Base-by-base conservation (phyloP, 2,888 invertebrate genomes). In the Alsophila aescularia region DNA sequence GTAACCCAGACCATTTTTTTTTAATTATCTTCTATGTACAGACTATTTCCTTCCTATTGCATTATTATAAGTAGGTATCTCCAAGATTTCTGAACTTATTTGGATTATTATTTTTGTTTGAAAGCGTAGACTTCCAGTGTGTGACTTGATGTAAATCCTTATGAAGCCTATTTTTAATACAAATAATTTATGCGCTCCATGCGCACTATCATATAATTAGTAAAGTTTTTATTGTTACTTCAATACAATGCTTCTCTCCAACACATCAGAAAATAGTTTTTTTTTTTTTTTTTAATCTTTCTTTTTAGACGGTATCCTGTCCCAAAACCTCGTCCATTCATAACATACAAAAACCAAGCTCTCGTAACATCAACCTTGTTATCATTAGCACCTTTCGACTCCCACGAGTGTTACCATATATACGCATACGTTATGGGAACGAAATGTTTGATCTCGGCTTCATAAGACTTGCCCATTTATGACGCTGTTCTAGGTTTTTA, bases 381-480 rank as follows among this genome's bases (percentile, higher is more conserved):
- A 83, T 81, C 77, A 84, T 90, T 90, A 90, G 75, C 89, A 88
- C 89, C 86, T 90, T 75, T 47, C 60, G 69, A 78, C 85, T 89
- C 90, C 88, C 90, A 90, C 89, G 86, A 66, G 62, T 63, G 68
- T 72, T 77, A 75, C 79, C 73, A 80, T 82, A 84, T 77, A 81
- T 77, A 81, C 70, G 69, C 70, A 58, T 32, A 14, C 41, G 75
- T 80, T 82, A 85, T 84, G 83, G 85, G 87, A 87, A 81, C 63
- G 55, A 67, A 71, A 61, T 78, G 72, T 82, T 84, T 82, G 79
- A 76, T 69, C 72, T 74, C 32, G 31, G 15, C 49, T 48, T 15
- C 44, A 44, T 42, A 31, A 36, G 32, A 9, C 32, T 41, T 53
- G 52, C 14, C 49, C 48, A 48, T 48, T 48, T 49, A 42, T 36